Conservation (phyloP, 2,888 invertebrate genomes). For the Parasteatoda lunata region DNA sequence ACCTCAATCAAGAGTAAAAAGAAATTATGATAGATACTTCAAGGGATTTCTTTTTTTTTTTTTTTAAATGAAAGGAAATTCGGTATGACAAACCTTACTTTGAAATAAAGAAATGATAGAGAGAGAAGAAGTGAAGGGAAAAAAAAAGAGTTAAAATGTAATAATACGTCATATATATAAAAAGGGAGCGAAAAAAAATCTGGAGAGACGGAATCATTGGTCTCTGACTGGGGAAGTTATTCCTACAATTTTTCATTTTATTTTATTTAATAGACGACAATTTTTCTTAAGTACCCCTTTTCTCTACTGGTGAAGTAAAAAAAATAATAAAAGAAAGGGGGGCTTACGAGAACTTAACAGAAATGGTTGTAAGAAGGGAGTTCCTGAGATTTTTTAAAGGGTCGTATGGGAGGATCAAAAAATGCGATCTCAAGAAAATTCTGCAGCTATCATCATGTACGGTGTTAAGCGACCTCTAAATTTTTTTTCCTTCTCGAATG, state of each 20-base stretch:
- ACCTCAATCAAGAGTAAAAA: neutral
- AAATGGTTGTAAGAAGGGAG: neutral
- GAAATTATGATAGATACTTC: too few relatives aligned
- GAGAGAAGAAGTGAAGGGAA: neutral
- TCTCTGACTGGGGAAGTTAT: conserved; percentile 15
- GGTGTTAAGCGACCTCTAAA: conserved; percentile 54
- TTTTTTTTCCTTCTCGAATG: conserved; percentile 19
- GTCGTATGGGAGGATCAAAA: conserved; percentile 5
- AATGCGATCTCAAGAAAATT: conserved; percentile 53
- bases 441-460: conserved; percentile 62
- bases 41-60: too few relatives aligned
- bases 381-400: conserved; percentile 9
- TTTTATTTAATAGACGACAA: conserved; percentile 66
- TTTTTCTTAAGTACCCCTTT: conserved; percentile 62
- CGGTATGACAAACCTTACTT: too few relatives aligned
- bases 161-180: conserved; percentile 25
- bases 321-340: too few relatives aligned
- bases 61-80: too few relatives aligned
- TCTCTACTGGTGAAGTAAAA: conserved; percentile 14
- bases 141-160: conserved; percentile 1
- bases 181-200: neutral
- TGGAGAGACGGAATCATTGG: conserved; percentile 10
- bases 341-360: conserved; percentile 63
- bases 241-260: conserved; percentile 45
- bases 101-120: neutral